Percentiles rank a stretch among this genome's conserved stretches.
phyloP scores from a whole-genome alignment of 2,113 vertebrate species.

The Leucoraja erinaceus region DNA sequence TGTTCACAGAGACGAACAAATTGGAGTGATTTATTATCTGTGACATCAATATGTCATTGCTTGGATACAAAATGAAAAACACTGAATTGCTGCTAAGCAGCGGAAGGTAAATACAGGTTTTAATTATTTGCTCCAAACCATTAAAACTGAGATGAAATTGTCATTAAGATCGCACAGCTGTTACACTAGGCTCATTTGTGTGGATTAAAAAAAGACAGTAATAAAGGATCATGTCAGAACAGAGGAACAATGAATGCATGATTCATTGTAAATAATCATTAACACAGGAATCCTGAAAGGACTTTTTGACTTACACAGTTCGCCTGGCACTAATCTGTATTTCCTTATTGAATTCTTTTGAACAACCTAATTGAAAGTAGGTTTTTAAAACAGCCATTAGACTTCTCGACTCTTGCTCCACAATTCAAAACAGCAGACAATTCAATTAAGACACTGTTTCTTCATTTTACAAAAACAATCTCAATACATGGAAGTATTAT shows the following conservation, averaged over 20 bases:
- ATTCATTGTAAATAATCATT: conserved; percentile 38
- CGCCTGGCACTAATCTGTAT: conserved; percentile 38
- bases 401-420: conserved; percentile 31
- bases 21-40: conserved; percentile 73
- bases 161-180: conserved; percentile 63
- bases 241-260: conserved; percentile 38
- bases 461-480: conserved; percentile 1
- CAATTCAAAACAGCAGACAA: conserved; percentile 31
- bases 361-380: conserved; percentile 38
- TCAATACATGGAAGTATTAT: neutral
- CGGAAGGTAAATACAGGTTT: conserved; percentile 66
- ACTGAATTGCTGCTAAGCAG: conserved; percentile 49
- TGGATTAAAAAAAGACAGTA: conserved; percentile 58
- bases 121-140: conserved; percentile 66
- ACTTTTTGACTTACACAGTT: conserved; percentile 39
- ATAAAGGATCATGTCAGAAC: conserved; percentile 42
- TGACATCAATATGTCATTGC: conserved; percentile 68
- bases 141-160: conserved; percentile 51
- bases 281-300: conserved; percentile 39
- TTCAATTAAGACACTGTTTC: conserved; percentile 31
- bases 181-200: conserved; percentile 52
- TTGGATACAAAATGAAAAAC: conserved; percentile 58
- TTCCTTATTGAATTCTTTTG: conserved; percentile 38
- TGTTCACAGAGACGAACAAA: conserved; percentile 71
- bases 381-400: conserved; percentile 35